Base-by-base conservation (phyloP, 2,888 invertebrate species). In the Watsonalla binaria region DNA sequence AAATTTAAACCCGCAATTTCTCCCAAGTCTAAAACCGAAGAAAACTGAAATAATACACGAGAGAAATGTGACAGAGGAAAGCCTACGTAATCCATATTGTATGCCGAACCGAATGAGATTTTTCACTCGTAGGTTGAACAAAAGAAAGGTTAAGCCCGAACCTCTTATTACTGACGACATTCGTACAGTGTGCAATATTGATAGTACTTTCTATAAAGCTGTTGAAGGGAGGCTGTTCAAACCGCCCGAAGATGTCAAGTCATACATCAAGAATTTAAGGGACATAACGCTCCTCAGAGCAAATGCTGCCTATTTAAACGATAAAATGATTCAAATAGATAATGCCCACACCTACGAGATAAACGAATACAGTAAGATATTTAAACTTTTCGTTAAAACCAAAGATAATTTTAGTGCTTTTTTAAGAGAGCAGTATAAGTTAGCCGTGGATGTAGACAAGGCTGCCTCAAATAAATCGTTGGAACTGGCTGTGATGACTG, bases 141-240 rank as follows among this genome's bases (percentile, higher is more conserved):
- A 51, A 15, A 62, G 55, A 13, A 70, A 66, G 56, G 45, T 33
- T 15, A 64, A 60, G 52, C 54, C 58, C 0, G 63, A 58, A 52
- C 67, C 72, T 8, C 63, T 65, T 45, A 66, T 70, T 34, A 66
- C 66, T 64, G 59, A 57, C 42, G 72, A 74, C 14, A 62, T 63
- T 9, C 60, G 55, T 45, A 72, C 75, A 0, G 66, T 78, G 37
- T 70, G 70, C 54, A 73, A 78, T 51, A 48, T 74, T 14, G 72
- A 78, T 59, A 45, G 60, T n/a, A 56, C 55, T 8, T 79, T 77
- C 55, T 78, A 64, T 54, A 71, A 71, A 58, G 52, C 66, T 33
- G 60, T 76, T 15, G 74, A 75, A 64, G 77, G 78, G 5, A 66
- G 76, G 34, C 74, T 74, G 5, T 33, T 78, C 6, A 62, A 74